Percentiles rank a stretch among this genome's conserved stretches.
Evolutionary conservation across 2,113 vertebrate species (phyloP).

Genomic region (Serilophus lunatus): DNA sequence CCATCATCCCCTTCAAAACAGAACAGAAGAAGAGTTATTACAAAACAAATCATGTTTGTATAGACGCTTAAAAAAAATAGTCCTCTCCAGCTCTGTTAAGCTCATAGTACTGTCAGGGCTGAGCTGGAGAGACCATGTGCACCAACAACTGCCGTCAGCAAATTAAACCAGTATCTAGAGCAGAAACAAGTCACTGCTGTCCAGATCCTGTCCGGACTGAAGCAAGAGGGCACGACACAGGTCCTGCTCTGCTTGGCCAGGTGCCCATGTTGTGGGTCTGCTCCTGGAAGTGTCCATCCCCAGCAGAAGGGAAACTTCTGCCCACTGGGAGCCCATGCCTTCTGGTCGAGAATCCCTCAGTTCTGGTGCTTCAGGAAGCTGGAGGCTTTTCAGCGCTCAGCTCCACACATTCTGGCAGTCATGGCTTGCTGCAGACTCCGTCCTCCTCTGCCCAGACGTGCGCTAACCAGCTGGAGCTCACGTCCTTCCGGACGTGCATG

Average conservation of each 20-base stretch:
- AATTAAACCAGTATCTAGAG: not conserved
- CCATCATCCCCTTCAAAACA: constrained; percentile 59
- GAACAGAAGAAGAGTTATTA: constrained; percentile 60
- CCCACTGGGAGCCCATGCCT: not conserved
- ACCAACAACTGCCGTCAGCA: not conserved
- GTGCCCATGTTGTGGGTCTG: fast-evolving
- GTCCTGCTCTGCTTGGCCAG: not conserved
- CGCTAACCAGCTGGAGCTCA: not conserved
- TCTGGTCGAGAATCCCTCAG: not conserved
- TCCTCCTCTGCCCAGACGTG: not conserved
- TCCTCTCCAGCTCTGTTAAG: constrained; percentile 21
- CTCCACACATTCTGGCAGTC: not conserved
- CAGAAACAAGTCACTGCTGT: not conserved
- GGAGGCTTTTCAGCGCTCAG: not conserved
- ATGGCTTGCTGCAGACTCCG: not conserved
- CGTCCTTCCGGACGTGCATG: not conserved
- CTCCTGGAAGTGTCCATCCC: not conserved
- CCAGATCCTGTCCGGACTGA: not conserved
- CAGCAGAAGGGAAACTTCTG: not conserved
- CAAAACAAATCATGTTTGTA: constrained; percentile 64
- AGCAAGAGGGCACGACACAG: fast-evolving
- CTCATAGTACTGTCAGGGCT: not conserved
- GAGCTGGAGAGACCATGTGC: not conserved
- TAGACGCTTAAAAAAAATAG: constrained; percentile 15
- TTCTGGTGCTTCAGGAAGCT: fast-evolving